Evolutionary conservation across 2,113 vertebrate species (phyloP).

Genomic region (Heterocephalus glaber): DNA sequence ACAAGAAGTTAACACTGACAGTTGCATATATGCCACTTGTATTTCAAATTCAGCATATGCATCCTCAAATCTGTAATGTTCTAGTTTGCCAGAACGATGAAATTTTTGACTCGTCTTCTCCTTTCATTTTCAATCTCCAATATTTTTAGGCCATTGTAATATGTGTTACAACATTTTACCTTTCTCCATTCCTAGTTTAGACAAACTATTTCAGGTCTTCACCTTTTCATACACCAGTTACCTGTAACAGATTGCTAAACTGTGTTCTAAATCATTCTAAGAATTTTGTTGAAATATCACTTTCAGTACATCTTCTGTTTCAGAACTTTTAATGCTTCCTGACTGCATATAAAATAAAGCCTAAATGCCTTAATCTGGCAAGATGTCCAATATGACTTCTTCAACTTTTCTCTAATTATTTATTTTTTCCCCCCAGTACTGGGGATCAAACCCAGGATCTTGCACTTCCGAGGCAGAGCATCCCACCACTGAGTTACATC

Average conservation of each 20-base stretch:
- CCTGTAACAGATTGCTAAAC: background rate
- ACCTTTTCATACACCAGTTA: background rate
- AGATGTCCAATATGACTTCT: background rate
- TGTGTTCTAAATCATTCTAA: background rate
- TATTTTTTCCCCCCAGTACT: background rate
- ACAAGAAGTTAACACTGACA: background rate
- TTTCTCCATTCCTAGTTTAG: background rate
- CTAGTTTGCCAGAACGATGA: background rate
- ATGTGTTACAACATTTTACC: background rate
- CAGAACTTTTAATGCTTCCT: background rate
- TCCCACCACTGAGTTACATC: too few species aligned
- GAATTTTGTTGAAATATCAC: background rate
- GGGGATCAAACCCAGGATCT: too few species aligned
- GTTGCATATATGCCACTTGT: background rate
- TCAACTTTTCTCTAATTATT: background rate
- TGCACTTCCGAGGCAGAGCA: too few species aligned
- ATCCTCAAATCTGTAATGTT: background rate
- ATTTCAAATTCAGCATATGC: background rate
- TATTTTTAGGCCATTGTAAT: background rate
- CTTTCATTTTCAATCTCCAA: background rate
- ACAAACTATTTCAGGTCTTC: background rate
- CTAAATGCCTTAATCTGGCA: background rate
- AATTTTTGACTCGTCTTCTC: background rate
- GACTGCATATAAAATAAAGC: conserved; percentile 10
- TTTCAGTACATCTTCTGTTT: background rate